phyloP scores from a whole-genome alignment of 2,113 vertebrate species.

The Sakesphorus luctuosus region DNA sequence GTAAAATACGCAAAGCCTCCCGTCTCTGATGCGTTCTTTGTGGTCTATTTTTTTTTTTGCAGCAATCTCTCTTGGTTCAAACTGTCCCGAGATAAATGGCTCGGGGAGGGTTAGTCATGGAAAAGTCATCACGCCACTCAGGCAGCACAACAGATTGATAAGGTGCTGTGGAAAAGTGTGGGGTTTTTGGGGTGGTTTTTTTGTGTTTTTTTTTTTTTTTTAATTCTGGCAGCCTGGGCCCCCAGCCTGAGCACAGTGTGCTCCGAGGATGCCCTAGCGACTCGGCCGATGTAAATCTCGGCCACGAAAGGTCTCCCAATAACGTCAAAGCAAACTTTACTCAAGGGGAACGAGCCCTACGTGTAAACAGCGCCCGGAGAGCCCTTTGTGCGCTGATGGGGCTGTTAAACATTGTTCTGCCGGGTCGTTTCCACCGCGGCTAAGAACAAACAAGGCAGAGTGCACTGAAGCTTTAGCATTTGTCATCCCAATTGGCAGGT shows the following conservation, averaged over 20 bases:
- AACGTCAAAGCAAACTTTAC: slow-evolving; percentile 31
- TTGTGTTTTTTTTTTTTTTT: not conserved
- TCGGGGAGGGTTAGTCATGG: slow-evolving; percentile 26
- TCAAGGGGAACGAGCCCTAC: not conserved
- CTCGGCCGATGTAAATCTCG: not conserved
- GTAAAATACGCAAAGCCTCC: slow-evolving; percentile 26
- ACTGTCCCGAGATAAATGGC: slow-evolving; percentile 34
- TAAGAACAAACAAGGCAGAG: not conserved
- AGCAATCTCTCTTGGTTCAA: slow-evolving; percentile 18
- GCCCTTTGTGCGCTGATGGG: not conserved
- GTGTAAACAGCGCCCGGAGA: not conserved
- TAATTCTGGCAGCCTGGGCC: not conserved
- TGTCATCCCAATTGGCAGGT: not conserved
- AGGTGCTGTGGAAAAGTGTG: not conserved
- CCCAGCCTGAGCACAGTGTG: not conserved
- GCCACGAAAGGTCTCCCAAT: not conserved
- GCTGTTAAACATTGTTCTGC: not conserved
- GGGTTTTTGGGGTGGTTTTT: too few species aligned
- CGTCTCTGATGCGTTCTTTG: not conserved
- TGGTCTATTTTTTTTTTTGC: slow-evolving; percentile 60
- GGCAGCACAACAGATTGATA: slow-evolving; percentile 22
- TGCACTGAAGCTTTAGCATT: not conserved
- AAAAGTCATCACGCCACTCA: not conserved
- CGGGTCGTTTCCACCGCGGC: not conserved
- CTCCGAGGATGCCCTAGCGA: slow-evolving; percentile 11